Conservation (phyloP, 2,797 vertebrate genomes). For the Cirrhinus molitorella region DNA sequence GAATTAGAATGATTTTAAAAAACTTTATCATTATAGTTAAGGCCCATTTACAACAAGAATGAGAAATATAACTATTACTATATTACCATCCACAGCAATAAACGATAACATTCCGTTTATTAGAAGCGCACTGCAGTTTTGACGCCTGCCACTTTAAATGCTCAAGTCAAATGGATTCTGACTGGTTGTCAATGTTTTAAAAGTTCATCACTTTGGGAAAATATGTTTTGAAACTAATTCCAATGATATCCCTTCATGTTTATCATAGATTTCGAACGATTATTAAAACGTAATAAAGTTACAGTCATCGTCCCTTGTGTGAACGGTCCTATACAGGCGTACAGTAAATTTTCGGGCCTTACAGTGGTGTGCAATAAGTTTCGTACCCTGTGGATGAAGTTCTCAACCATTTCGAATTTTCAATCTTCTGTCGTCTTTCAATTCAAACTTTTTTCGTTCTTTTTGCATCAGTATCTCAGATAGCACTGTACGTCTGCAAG, state of each 20-base stretch:
- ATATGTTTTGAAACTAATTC: neutral
- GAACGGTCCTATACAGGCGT: neutral
- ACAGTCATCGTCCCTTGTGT: neutral
- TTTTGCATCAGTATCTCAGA: no score
- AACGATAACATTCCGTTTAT: no score
- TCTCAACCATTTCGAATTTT: neutral
- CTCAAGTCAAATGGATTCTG: neutral
- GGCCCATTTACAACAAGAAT: no score
- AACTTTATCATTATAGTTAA: no score
- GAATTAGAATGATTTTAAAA: no score
- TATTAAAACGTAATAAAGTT: neutral
- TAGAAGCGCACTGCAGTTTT: no score
- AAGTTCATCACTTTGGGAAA: no score
- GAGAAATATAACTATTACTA: no score
- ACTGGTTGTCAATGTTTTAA: neutral
- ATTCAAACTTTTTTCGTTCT: neutral
- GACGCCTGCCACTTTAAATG: no score
- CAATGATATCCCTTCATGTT: neutral
- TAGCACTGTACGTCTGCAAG: no score
- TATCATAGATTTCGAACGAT: neutral
- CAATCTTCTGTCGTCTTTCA: neutral
- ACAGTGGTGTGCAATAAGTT: neutral
- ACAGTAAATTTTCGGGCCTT: constrained; percentile 17
- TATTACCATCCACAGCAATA: no score
- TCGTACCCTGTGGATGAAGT: neutral